A percentile compares a stretch with the other conserved stretches of the same genome.
Evolutionary conservation across 2,888 invertebrate genomes (phyloP).

Genomic region (Chironomus tentans): DNA sequence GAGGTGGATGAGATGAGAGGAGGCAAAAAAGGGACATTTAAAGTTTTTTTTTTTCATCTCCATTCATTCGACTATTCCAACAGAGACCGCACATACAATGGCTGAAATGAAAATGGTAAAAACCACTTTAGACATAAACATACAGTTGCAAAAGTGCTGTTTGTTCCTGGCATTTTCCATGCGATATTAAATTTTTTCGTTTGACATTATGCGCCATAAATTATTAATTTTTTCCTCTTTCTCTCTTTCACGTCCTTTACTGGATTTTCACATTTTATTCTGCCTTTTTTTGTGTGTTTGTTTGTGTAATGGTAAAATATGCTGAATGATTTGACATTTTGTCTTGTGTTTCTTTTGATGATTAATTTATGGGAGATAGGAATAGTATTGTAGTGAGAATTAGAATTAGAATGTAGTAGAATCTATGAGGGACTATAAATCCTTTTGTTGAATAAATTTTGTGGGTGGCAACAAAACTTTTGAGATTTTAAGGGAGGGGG

Average conservation of each 20-base stretch:
- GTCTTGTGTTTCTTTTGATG: too few relatives aligned
- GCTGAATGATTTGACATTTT: too few relatives aligned
- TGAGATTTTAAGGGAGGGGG: too few relatives aligned
- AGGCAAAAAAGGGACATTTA: background rate
- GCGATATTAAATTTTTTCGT: conserved; percentile 13
- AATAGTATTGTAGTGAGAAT: too few relatives aligned
- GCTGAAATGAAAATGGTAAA: background rate
- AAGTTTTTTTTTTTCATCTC: conserved; percentile 1
- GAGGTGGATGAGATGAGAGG: background rate
- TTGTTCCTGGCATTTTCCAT: conserved; percentile 10
- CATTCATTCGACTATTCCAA: background rate
- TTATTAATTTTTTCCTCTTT: conserved; percentile 1
- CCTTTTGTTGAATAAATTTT: too few relatives aligned
- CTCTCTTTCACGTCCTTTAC: background rate
- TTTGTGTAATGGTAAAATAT: background rate
- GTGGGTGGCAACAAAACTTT: too few relatives aligned
- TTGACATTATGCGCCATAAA: conserved; percentile 16
- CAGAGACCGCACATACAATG: background rate
- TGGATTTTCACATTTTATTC: background rate
- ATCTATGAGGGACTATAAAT: too few relatives aligned
- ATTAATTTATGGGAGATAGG: too few relatives aligned
- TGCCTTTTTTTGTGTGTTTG: background rate
- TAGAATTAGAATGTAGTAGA: too few relatives aligned
- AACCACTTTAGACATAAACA: conserved; percentile 8
- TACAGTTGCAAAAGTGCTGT: conserved; percentile 4